Conservation (phyloP, 2,888 invertebrate genomes). For the Galerucella calmariensis region DNA sequence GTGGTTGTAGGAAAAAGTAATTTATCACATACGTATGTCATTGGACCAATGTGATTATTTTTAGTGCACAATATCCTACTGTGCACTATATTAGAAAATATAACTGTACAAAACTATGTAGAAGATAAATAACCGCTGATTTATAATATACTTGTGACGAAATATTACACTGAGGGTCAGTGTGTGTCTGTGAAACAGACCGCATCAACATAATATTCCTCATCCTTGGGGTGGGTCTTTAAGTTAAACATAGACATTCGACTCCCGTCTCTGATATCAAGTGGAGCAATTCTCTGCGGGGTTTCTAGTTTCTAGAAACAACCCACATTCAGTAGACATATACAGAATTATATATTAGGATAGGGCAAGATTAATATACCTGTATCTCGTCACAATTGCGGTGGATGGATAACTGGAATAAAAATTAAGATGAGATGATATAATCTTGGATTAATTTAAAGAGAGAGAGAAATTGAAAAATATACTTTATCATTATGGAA, state of each 20-base stretch:
- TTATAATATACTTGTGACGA: slow-evolving; percentile 49
- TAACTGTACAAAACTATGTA: background rate
- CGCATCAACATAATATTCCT: slow-evolving; percentile 18
- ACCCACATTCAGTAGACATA: slow-evolving; percentile 27
- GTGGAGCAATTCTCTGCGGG: slow-evolving; percentile 50
- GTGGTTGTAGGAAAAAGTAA: no score
- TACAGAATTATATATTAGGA: background rate
- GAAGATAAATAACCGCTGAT: slow-evolving; percentile 45
- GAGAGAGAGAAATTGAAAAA: no score
- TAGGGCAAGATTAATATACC: background rate
- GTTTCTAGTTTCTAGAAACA: slow-evolving; percentile 24
- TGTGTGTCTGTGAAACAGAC: slow-evolving; percentile 23
- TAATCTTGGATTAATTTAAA: background rate
- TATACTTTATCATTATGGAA: no score
- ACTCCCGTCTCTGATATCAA: slow-evolving; percentile 42
- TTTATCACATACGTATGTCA: no score
- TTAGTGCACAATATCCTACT: background rate
- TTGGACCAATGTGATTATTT: background rate
- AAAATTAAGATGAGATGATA: background rate
- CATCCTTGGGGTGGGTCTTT: slow-evolving; percentile 44
- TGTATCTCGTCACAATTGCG: background rate
- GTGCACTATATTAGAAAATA: background rate
- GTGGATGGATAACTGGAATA: background rate
- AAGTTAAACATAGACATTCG: slow-evolving; percentile 7
- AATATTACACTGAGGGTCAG: slow-evolving; percentile 54